Evolutionary conservation across 2,888 invertebrate genomes (phyloP).

Genomic region (Heliconius ismenius): DNA sequence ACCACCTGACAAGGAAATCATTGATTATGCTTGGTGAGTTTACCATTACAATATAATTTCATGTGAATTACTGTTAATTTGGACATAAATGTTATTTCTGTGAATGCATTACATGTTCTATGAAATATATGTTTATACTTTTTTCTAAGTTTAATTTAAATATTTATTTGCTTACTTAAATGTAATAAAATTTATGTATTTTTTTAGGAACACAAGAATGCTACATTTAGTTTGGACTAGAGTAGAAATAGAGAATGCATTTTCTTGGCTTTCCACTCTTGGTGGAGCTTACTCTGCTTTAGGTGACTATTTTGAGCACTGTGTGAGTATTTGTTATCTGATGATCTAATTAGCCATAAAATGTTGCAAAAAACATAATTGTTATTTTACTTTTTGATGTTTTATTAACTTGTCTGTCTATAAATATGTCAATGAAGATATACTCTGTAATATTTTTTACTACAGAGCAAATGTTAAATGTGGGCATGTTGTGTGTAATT

Average conservation of each 20-base stretch:
- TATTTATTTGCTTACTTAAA: neutral
- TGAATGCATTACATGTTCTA: neutral
- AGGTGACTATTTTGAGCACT: slow-evolving; percentile 91
- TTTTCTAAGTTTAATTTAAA: slow-evolving; percentile 1
- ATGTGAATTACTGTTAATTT: neutral
- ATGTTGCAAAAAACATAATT: neutral
- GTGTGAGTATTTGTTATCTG: slow-evolving; percentile 80
- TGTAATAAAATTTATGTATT: slow-evolving; percentile 21
- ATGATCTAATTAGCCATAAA: neutral
- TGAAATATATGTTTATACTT: slow-evolving; percentile 5
- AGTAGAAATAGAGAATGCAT: slow-evolving; percentile 89
- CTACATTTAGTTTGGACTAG: slow-evolving; percentile 79
- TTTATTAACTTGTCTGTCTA: neutral
- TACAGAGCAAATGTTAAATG: neutral
- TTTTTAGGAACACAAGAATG: slow-evolving; percentile 74
- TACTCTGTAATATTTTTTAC: neutral
- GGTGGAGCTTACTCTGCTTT: slow-evolving; percentile 98
- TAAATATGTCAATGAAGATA: neutral
- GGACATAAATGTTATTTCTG: neutral
- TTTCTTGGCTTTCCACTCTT: slow-evolving; percentile 97
- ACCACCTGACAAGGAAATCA: slow-evolving; percentile 82
- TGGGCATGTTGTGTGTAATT: slow-evolving; percentile 11
- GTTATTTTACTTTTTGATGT: neutral
- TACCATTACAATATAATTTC: neutral
- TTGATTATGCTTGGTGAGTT: slow-evolving; percentile 87